Evolutionary conservation across 2,888 invertebrate species (phyloP).

Genomic region (Caenorhabditis macrosperma): DNA sequence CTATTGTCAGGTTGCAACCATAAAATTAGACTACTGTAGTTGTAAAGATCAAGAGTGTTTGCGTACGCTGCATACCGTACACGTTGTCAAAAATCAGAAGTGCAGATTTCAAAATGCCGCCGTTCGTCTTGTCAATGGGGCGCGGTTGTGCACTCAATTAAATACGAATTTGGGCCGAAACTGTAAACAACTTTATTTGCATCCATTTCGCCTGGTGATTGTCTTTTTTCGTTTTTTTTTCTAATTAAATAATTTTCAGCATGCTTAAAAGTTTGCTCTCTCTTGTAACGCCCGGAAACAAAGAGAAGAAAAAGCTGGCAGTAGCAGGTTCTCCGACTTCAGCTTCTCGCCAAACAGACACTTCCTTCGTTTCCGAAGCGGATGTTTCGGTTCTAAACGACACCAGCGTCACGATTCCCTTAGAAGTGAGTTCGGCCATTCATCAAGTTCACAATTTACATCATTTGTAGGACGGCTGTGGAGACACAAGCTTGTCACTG

Average conservation of each 20-base stretch:
- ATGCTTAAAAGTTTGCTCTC: constrained; percentile 51
- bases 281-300: constrained; percentile 32
- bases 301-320: constrained; percentile 34
- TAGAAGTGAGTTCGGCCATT: constrained; percentile 3
- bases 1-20: too few relatives aligned
- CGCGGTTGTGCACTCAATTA: not conserved
- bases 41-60: too few relatives aligned
- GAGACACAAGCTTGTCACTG: constrained; percentile 1
- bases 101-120: too few relatives aligned
- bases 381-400: constrained; percentile 30
- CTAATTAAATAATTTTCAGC: constrained; percentile 2
- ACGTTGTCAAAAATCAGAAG: too few relatives aligned
- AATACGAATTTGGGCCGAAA: not conserved
- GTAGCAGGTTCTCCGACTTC: not conserved
- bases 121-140: constrained; percentile 3
- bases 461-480: constrained; percentile 14
- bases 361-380: constrained; percentile 29
- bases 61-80: too few relatives aligned
- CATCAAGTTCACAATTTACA: not conserved
- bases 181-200: not conserved
- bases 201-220: not conserved
- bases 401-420: constrained; percentile 22
- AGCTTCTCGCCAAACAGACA: constrained; percentile 4
- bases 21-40: too few relatives aligned
- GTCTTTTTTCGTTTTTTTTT: not conserved